These are phyloP conservation scores for Oreochromis grahami DNA, from an alignment of 2,797 vertebrate genomes.

Conservation along the genomic window DNA sequence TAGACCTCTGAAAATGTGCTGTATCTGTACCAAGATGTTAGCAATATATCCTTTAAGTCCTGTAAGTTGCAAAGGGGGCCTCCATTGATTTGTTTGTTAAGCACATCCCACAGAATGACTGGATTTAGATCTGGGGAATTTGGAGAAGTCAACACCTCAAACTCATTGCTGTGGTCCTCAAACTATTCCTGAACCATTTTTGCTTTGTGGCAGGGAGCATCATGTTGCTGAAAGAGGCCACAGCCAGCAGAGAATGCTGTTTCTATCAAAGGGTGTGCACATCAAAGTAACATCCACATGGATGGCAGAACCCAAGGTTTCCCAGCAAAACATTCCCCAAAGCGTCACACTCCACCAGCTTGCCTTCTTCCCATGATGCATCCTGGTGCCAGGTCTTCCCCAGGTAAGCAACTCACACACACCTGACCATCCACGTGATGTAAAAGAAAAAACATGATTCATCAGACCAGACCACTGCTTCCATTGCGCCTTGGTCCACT, in stretches of 20 bases:
- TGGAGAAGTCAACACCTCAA: not conserved
- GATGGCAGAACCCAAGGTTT: not conserved
- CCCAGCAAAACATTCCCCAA: not conserved
- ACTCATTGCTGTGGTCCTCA: not conserved
- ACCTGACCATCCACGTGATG: not conserved
- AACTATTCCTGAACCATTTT: not conserved
- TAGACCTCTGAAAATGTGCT: not conserved
- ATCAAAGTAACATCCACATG: not conserved
- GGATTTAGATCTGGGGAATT: not conserved
- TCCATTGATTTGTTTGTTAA: not conserved
- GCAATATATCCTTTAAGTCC: not conserved
- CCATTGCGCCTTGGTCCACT: not conserved
- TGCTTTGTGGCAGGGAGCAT: not conserved
- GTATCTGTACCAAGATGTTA: not conserved
- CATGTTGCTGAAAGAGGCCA: not conserved
- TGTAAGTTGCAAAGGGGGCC: not conserved
- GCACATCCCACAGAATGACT: not conserved
- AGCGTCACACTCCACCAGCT: not conserved
- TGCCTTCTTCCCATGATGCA: not conserved
- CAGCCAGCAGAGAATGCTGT: not conserved
- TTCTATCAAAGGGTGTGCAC: not conserved
- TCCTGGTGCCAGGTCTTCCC: not conserved
- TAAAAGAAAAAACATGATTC: not conserved
- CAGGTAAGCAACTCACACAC: not conserved
- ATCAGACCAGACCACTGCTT: not conserved